Base-by-base conservation (phyloP, 2,113 vertebrate species). In the Forbesichthys papilliferus region DNA sequence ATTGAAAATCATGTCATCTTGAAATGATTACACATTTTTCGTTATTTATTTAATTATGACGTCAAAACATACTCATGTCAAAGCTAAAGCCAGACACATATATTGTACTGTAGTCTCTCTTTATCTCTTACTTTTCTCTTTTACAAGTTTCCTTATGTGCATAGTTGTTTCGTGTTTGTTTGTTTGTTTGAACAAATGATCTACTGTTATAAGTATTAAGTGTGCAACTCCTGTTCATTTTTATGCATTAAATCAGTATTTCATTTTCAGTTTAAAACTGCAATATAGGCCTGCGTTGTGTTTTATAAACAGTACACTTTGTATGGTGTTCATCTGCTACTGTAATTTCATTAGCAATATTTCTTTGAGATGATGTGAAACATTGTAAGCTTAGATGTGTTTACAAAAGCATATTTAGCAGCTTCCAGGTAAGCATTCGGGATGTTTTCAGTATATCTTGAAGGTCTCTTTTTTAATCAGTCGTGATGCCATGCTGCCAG, bases 351-450 rank as follows among this genome's bases (percentile, higher is more conserved):
- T 60, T 64, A 0, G 68, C 33, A 61, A 63, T 52, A 65, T 63
- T 65, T 69, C 42, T 48, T 16, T 42, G 61, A 51, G n/a, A 36
- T 60, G 20, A 36, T 0, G 6, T 58, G n/a, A 54, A 14, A 59
- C 74, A 34, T 63, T 47, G 71, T 67, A 68, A 27, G 7, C 12
- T 14, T 61, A 14, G n/a, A 12, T 18, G 59, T 14, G 33, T 63
- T 63, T 71, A 65, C 57, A 67, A 56, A 75, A 75, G 82, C 81
- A 82, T 68, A 86, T 66, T 52, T 73, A 84, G 78, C 71, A 76
- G 80, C 79, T 80, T 86, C 73, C 79, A 83, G 80, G 73, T 87
- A 73, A 14, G 33, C 66, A 56, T 84, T 72, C 73, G 75, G 69
- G 62, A 69, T 20, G 33, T 68, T 56, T 83, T 71, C 69, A 75